A percentile compares a stretch with the other conserved stretches of the same genome.
phyloP scores from a whole-genome alignment of 2,888 invertebrate species.

The Phrixothrix hirtus region DNA sequence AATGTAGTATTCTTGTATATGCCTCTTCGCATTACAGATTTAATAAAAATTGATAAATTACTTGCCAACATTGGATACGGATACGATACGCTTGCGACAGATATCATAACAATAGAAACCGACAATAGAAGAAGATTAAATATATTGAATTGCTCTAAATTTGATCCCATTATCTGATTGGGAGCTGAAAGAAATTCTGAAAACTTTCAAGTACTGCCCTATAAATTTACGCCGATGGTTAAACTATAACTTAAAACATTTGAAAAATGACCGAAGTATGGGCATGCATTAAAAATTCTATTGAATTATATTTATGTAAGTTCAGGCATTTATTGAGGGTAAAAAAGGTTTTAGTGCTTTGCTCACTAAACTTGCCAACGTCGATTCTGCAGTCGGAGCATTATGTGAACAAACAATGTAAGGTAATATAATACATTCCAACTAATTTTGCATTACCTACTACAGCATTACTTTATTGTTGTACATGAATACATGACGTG shows the following conservation, averaged over 20 bases:
- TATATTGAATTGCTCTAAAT: slow-evolving; percentile 28
- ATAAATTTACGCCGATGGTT: too few relatives aligned
- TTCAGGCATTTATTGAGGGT: too few relatives aligned
- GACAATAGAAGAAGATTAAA: slow-evolving; percentile 24
- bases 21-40: too few relatives aligned
- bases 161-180: slow-evolving; percentile 28
- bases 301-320: too few relatives aligned
- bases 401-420: background rate
- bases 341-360: too few relatives aligned
- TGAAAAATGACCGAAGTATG: too few relatives aligned
- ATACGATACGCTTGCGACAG: slow-evolving; percentile 15
- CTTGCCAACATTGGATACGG: slow-evolving; percentile 15
- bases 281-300: too few relatives aligned
- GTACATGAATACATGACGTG: slow-evolving; percentile 21
- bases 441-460: slow-evolving; percentile 1
- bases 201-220: slow-evolving; percentile 13
- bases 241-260: too few relatives aligned
- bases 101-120: slow-evolving; percentile 21
- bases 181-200: slow-evolving; percentile 21
- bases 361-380: too few relatives aligned
- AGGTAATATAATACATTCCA: background rate
- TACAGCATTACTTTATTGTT: slow-evolving; percentile 16
- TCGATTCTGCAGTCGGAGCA: too few relatives aligned
- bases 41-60: slow-evolving; percentile 22
- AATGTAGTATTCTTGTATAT: too few relatives aligned